Base-by-base conservation (phyloP, 1,140 invertebrate species). In the Bombus confusus region DNA sequence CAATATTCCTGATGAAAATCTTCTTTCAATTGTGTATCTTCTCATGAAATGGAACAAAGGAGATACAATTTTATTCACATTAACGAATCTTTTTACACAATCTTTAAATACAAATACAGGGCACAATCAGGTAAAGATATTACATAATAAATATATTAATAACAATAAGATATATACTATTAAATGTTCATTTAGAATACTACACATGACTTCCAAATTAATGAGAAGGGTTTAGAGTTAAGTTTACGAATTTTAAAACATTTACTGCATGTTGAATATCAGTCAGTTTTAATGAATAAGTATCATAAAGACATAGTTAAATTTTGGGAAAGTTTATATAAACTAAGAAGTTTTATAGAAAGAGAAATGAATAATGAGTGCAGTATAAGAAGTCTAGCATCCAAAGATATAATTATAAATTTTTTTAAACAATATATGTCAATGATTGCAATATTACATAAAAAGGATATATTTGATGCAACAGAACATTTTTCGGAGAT, bases 11-110 rank as follows among this genome's bases (percentile, higher is more conserved):
- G 57, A 87, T 22, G 77, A 88, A 52, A 80, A 6, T 15, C 18
- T 91, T 57, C 73, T 76, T 71, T 79, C 89, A 64, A 80, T 87
- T 84, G 52, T 91, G 71, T 79, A 87, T 72, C 80, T 88, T n/a
- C 41, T 91, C 0, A 77, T 90, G 0, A 92, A 92, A 78, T 92
- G 90, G 91, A 73, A 90, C 0, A 85, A 77, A 72, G 62, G 85
- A 12, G 66, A 90, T 39, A 47, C 68, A 66, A 28, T 90, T 57
- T 71, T 91, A 0, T 59, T 84, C n/a, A 64, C 88, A 6, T 76
- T 91, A 18, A 74, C 80, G 25, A 74, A 86, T 0, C 28, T 87
- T 18, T 52, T 86, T 34, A 66, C 13, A 13, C 47, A 80, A 69
- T 86, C 37, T 43, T 77, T 64, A 66, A 37, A 41, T 37, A 57